Percentiles rank a stretch among this genome's conserved stretches.
These are phyloP conservation scores for Dicerorhinus sumatrensis DNA, from an alignment of 2,113 vertebrate genomes.

Conservation along the genomic window DNA sequence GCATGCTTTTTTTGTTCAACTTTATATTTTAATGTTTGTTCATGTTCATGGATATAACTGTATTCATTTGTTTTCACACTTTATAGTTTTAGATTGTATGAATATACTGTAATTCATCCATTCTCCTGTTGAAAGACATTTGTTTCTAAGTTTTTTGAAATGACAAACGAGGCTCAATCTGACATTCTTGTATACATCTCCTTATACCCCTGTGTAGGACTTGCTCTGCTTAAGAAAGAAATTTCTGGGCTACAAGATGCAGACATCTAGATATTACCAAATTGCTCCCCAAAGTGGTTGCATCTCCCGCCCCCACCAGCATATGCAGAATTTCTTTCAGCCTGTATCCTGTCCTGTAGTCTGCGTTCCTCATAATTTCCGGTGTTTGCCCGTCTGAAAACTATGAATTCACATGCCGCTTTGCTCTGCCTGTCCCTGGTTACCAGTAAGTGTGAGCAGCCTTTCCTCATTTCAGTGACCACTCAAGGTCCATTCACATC, in stretches of 20 bases:
- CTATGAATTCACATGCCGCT: accelerated
- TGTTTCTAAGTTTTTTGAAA: neutral
- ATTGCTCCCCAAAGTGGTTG: accelerated
- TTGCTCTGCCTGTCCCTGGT: accelerated
- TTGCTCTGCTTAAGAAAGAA: neutral
- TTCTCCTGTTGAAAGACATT: neutral
- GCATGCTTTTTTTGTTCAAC: neutral
- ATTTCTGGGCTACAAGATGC: neutral
- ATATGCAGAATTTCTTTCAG: accelerated
- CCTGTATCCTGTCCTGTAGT: accelerated
- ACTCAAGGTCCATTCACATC: accelerated
- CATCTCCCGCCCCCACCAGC: accelerated
- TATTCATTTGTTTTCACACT: too few relatives aligned
- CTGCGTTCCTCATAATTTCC: accelerated
- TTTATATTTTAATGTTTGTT: too few relatives aligned
- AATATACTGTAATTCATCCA: accelerated
- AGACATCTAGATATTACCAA: accelerated
- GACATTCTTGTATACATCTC: accelerated
- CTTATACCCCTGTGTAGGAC: accelerated
- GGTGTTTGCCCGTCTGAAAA: neutral
- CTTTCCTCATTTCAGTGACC: neutral
- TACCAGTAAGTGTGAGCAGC: accelerated
- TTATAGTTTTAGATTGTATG: accelerated
- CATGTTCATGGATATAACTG: accelerated
- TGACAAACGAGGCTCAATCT: accelerated